Evolutionary conservation across 2,888 invertebrate genomes (phyloP), one percentile per base, ranked within the genome.

Genomic region (Eupithecia subumbrata): DNA sequence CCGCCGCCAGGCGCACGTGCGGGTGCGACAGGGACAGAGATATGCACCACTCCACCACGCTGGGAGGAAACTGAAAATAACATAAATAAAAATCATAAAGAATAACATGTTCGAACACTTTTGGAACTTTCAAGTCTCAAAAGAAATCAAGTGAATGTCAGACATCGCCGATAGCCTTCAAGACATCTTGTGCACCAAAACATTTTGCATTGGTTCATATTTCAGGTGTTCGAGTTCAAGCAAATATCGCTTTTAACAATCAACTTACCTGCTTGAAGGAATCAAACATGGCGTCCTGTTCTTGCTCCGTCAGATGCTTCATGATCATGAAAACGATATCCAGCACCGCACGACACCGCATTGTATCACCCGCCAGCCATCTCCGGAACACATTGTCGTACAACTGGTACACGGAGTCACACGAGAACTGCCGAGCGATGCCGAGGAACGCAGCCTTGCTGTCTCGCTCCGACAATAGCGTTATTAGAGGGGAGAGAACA

Each of bases 301-400:
- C 95, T 0, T 89, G 88, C 52, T 95, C 92, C 34, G 89, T 87
- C 81, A 97, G 86, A 79, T 96, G 95, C 48, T 92, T 91, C 76
- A 96, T 85, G 70, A 97, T 84, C 75, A 96, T 91, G 86, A 97
- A 97, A 69, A 96, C 90, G 16, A 97, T 90, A 83, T 96, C 96
- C 2, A 97, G 91, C 3, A 96, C 90, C 48, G 95, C 86, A 79
- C 95, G 95, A 60, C 95, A 94, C 30, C 95, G 90, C 81, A 95
- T 95, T 0, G 91, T 86, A 70, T 95, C 94, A 0, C 91, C 90
- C 0, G 89, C 81, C 71, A 97, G 88, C 96, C 96, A 96, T 0
- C 80, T 82, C 34, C 88, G 86, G 73, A 95, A 82, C 76, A 88
- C 88, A 1, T 85, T 82, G 22, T 92, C 88, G 75, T 95, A 95